Evolutionary conservation across 2,797 vertebrate species (phyloP).

Genomic region (Morelia viridis): DNA sequence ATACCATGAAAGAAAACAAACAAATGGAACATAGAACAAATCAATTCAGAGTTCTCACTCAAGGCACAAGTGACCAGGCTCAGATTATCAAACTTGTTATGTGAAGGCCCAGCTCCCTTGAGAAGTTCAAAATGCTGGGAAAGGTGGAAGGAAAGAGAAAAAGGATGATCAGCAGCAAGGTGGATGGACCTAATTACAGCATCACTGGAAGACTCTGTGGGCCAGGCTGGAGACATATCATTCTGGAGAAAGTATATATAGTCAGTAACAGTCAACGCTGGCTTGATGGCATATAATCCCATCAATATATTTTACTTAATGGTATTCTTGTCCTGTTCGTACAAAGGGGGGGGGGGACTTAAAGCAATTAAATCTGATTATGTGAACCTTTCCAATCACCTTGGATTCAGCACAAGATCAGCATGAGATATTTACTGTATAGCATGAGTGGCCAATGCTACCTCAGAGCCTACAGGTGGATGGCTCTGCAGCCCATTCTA

Average conservation of each 20-base stretch:
- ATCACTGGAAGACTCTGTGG: background rate
- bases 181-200: background rate
- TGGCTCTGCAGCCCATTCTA: constrained; percentile 27
- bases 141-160: too few species aligned
- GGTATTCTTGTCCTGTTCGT: background rate
- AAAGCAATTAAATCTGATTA: constrained; percentile 1
- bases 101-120: too few species aligned
- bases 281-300: background rate
- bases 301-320: background rate
- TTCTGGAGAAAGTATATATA: background rate
- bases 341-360: background rate
- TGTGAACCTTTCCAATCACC: background rate
- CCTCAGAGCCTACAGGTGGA: background rate
- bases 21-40: too few species aligned
- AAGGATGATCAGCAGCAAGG: background rate
- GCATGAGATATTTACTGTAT: background rate
- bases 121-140: too few species aligned
- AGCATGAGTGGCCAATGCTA: background rate
- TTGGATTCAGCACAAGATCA: background rate
- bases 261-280: background rate
- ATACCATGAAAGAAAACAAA: too few species aligned
- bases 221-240: background rate
- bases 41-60: too few species aligned
- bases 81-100: too few species aligned
- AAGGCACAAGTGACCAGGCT: too few species aligned